A percentile compares a stretch with the other conserved stretches of the same genome.
phyloP scores from a whole-genome alignment of 1,140 invertebrate species.

The Bombyx mandarina region DNA sequence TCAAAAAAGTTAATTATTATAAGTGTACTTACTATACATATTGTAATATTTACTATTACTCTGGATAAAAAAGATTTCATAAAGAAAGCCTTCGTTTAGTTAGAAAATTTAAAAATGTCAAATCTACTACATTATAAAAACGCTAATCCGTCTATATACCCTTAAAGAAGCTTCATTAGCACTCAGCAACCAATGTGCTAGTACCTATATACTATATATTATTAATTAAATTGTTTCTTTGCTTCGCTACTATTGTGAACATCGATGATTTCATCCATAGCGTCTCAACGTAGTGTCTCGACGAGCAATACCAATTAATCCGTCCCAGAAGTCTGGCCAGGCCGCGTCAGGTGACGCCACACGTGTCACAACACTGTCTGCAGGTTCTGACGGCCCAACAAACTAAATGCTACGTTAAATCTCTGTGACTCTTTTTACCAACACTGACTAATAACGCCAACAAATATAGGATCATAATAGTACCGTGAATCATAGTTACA shows the following conservation, averaged over 20 bases:
- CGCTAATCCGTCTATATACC: too few species aligned
- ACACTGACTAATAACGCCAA: slow-evolving; percentile 1
- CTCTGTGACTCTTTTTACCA: too few species aligned
- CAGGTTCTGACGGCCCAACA: slow-evolving; percentile 1
- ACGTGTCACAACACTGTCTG: slow-evolving; percentile 16
- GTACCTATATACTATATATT: neutral
- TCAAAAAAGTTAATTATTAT: too few species aligned
- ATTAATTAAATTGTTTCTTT: slow-evolving; percentile 4
- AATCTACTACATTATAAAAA: too few species aligned
- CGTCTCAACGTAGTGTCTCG: slow-evolving; percentile 15
- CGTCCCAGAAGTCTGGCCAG: slow-evolving; percentile 17
- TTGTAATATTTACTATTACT: too few species aligned
- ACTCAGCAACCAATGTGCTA: too few species aligned
- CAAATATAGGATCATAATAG: neutral
- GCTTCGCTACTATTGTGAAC: slow-evolving; percentile 15
- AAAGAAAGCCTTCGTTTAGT: too few species aligned
- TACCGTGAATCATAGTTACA: too few species aligned
- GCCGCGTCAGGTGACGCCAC: slow-evolving; percentile 14
- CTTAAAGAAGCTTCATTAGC: too few species aligned
- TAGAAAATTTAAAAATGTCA: too few species aligned
- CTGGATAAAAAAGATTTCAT: too few species aligned
- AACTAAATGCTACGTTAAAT: neutral
- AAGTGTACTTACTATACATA: too few species aligned
- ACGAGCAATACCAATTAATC: slow-evolving; percentile 23
- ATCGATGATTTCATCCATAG: slow-evolving; percentile 20